A percentile compares a stretch with the other conserved stretches of the same genome.
Conservation (phyloP, 1,140 invertebrate species). For the Psix sp. region DNA sequence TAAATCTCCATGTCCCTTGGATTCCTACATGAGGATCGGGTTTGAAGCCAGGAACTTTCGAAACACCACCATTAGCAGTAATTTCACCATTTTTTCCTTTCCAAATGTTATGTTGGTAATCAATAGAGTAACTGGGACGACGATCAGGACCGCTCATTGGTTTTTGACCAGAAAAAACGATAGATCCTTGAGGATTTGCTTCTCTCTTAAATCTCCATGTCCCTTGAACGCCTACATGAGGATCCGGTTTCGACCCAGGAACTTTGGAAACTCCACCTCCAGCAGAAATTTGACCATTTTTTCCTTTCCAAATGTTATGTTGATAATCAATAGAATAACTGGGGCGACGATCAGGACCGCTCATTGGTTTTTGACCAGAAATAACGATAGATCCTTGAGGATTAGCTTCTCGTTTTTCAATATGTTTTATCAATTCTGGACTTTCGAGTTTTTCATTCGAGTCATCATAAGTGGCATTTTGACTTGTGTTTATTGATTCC, state of each 20-base stretch:
- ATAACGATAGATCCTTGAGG: slow-evolving; percentile 28
- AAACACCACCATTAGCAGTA: slow-evolving; percentile 5
- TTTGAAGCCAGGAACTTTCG: slow-evolving; percentile 7
- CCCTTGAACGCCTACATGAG: slow-evolving; percentile 57
- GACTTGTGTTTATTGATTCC: not conserved
- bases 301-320: slow-evolving; percentile 60
- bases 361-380: slow-evolving; percentile 52
- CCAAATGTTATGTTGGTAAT: not conserved
- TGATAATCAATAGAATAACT: slow-evolving; percentile 51
- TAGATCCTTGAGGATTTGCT: slow-evolving; percentile 12
- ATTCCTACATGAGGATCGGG: slow-evolving; percentile 12
- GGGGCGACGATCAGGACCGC: slow-evolving; percentile 58
- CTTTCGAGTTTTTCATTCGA: not conserved
- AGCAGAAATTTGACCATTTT: slow-evolving; percentile 58
- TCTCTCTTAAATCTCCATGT: slow-evolving; percentile 49
- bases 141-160: not conserved
- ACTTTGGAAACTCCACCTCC: slow-evolving; percentile 48
- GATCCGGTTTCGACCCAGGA: slow-evolving; percentile 47
- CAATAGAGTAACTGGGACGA: not conserved
- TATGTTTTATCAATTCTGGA: slow-evolving; percentile 4
- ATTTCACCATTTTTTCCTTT: slow-evolving; percentile 1
- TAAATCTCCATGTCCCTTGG: slow-evolving; percentile 3
- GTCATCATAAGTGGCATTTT: not conserved
- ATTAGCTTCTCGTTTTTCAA: slow-evolving; percentile 30
- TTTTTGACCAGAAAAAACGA: not conserved